These are phyloP conservation scores for Episyrphus balteatus DNA, from an alignment of 1,140 invertebrate species.

Conservation along the genomic window DNA sequence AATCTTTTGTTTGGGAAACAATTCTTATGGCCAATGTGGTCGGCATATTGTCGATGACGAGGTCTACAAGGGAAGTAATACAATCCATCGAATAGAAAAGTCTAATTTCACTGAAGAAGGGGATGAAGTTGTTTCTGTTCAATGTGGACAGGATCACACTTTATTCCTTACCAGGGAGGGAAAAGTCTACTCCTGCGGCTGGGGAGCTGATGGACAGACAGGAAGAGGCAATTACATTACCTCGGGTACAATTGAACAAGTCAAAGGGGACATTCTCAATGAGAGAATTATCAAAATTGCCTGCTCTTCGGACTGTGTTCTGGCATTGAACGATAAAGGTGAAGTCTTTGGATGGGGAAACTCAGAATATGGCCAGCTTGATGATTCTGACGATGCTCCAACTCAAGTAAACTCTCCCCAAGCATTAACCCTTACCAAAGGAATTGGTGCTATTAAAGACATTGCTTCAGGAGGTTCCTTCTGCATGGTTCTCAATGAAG, in stretches of 20 bases:
- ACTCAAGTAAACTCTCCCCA: conserved; percentile 59
- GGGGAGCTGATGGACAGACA: conserved; percentile 92
- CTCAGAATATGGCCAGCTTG: conserved; percentile 83
- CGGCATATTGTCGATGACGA: conserved; percentile 68
- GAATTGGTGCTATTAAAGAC: conserved; percentile 65
- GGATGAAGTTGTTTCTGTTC: conserved; percentile 48
- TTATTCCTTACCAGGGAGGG: conserved; percentile 72
- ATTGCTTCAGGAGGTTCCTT: conserved; percentile 79
- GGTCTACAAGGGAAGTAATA: conserved; percentile 53
- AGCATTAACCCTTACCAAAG: conserved; percentile 47
- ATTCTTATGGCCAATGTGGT: conserved; percentile 90
- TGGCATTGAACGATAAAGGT: conserved; percentile 84
- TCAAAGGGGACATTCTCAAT: conserved; percentile 70
- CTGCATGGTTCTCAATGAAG: conserved; percentile 59
- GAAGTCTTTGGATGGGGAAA: conserved; percentile 97
- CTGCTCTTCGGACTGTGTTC: conserved; percentile 71
- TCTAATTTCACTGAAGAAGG: conserved; percentile 47
- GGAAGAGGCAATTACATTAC: conserved; percentile 64
- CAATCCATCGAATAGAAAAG: conserved; percentile 51
- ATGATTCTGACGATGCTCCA: conserved; percentile 29
- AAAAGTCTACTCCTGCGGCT: conserved; percentile 78
- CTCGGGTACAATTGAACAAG: conserved; percentile 44
- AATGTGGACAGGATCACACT: conserved; percentile 84
- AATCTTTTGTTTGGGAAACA: conserved; percentile 81
- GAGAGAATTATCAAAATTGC: conserved; percentile 76